Base-by-base conservation (phyloP, 2,797 vertebrate species). In the Catharus ustulatus region DNA sequence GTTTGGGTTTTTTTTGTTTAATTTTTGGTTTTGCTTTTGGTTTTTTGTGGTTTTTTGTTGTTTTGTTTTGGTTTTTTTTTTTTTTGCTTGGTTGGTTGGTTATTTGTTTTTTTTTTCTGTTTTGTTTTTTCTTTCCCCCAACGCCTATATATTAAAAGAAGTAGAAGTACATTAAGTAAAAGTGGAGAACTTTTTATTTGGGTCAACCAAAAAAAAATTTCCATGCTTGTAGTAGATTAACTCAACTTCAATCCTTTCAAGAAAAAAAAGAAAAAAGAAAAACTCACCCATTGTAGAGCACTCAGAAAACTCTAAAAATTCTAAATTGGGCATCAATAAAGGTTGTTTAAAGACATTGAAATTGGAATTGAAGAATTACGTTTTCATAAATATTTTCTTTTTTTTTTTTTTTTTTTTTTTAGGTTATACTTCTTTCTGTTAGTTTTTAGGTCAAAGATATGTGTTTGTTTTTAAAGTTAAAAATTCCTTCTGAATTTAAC, bases 401-500 rank as follows among this genome's bases (percentile, higher is more conserved):
- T 71, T 74, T 82, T 87, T 83, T 76, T 52, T 48, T 4, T 24
- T 13, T 5, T 16, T 67, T 74, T 82, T 87, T 85, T 80, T 52
- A 49, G 9, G 54, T 40, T 68, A 59, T 38, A 64, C 7, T 17
- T 64, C 69, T 45, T 49, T 34, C 38, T 78, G 18, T 58, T 68
- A 58, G 17, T 49, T 96, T 94, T 94, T 61, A 90, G 74, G 92
- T 86, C 86, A 90, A 71, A 86, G 23, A 61, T 13, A 45, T 13
- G 22, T 84, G 34, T 67, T 84, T 71, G 54, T 77, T 95, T 87
- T 77, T 72, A 61, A 90, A 93, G 58, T 49, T 80, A 95, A 87
- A 93, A 72, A 88, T 42, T 90, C 40, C 30, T 80, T 84, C 83
- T 90, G 90, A 95, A 88, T 90, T 91, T 93, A 84, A 75, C 76